Evolutionary conservation across 2,113 vertebrate genomes (phyloP).

Genomic region (Micronisus gabar): DNA sequence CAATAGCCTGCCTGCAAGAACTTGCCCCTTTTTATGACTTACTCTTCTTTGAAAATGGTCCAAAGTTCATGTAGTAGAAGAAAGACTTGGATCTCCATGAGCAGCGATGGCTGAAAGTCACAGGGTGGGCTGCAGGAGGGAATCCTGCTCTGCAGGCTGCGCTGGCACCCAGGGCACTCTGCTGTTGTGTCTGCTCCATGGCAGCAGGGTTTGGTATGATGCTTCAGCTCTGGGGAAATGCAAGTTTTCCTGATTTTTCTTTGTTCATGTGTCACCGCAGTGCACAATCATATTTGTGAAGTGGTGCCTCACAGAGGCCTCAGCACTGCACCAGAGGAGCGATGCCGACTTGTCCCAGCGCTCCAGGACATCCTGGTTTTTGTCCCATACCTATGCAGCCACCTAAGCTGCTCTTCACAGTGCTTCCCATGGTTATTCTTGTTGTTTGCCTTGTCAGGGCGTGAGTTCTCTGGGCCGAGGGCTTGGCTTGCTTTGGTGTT

Average conservation of each 20-base stretch:
- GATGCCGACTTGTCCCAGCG: rapidly evolving
- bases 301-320: background rate
- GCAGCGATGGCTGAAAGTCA: background rate
- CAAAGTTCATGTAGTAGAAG: background rate
- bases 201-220: background rate
- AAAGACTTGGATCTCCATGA: background rate
- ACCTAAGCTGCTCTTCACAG: background rate
- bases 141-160: background rate
- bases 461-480: background rate
- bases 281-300: rapidly evolving
- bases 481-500: conserved; percentile 9
- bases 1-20: conserved; percentile 5
- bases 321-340: background rate
- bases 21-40: conserved; percentile 43
- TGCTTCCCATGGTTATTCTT: background rate
- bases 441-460: conserved; percentile 1
- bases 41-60: background rate
- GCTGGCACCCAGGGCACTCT: background rate
- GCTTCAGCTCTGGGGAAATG: background rate
- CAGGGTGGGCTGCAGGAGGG: background rate
- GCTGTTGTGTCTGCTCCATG: background rate
- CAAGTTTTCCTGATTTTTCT: background rate
- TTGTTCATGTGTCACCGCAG: rapidly evolving
- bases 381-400: background rate
- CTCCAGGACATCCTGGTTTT: background rate